Base-by-base conservation (phyloP, 1,140 invertebrate genomes). In the Eumaeus atala region DNA sequence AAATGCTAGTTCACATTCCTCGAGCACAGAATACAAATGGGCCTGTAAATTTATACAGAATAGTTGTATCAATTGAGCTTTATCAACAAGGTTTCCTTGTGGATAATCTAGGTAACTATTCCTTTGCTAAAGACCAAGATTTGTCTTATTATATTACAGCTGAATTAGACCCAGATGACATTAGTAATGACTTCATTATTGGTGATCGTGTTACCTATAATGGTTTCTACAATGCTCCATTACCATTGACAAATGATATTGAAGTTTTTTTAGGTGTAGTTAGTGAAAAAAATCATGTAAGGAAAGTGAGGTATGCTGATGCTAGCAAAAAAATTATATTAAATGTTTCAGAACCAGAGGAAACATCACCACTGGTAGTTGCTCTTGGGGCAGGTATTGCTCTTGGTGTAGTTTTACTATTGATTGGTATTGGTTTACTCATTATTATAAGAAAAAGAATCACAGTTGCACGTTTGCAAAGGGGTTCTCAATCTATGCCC, bases 71-170 rank as follows among this genome's bases (percentile, higher is more conserved):
- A 1, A 90, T 94, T 72, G 89, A 91, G 64, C 77, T 90, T 18
- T 85, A 89, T 49, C 88, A 89, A 55, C 89, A 90, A 66, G 84
- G 88, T 1, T 92, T 93, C 57, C 87, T 91, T 38, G 74, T 89
- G 12, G 89, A 91, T 11, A 87, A 84, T 66, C 73, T 92, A 0
- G 77, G 87, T 16, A 89, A 91, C 66, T 93, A 91, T 76, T 67
- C 76, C 89, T 66, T 87, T 89, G 70, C 91, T 91, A 2, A 77
- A 75, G 51, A 87, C 85, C 60, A 89, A 90, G 61, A 91, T 10
- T 68, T 92, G 5, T 90, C 91, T 11, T 96, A 94, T 74, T 97
- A 97, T 65, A 91, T 96, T 33, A 91, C 95, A 14, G 95, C 92
- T 1, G 92, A 95, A 78, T 86, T 97, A 54, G 88, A 90, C 47